These are phyloP conservation scores for Drosophila buzzatii DNA, from an alignment of 2,888 invertebrate genomes.

Conservation along the genomic window DNA sequence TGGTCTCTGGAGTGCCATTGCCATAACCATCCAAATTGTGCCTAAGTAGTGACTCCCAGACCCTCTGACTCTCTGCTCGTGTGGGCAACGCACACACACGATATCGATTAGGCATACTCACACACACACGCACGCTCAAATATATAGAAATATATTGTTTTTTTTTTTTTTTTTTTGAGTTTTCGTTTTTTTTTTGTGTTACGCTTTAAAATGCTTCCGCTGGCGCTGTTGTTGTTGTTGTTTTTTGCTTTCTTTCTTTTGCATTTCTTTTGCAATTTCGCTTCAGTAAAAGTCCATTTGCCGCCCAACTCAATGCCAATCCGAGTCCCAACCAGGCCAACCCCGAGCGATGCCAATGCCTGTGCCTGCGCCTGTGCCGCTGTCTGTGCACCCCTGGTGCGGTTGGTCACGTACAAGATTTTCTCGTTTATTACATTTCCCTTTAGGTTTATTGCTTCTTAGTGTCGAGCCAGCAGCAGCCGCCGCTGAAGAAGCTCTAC, in stretches of 20 bases:
- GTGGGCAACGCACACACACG: slow-evolving; percentile 61
- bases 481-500: slow-evolving; percentile 60
- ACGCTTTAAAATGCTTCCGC: slow-evolving; percentile 79
- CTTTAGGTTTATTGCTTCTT: slow-evolving; percentile 84
- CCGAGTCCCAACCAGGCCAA: slow-evolving; percentile 60
- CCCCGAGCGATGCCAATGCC: slow-evolving; percentile 45
- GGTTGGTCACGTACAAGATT: slow-evolving; percentile 85
- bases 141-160: slow-evolving; percentile 8
- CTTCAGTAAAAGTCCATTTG: slow-evolving; percentile 72
- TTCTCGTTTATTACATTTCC: slow-evolving; percentile 85
- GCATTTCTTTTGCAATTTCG: slow-evolving; percentile 66
- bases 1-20: slow-evolving; percentile 83
- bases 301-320: slow-evolving; percentile 48
- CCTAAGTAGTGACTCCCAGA: slow-evolving; percentile 76
- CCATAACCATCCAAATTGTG: slow-evolving; percentile 82
- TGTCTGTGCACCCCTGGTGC: slow-evolving; percentile 73
- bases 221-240: slow-evolving; percentile 16
- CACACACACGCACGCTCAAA: slow-evolving; percentile 16
- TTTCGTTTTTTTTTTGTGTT: slow-evolving; percentile 53
- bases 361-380: slow-evolving; percentile 15
- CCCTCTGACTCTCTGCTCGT: slow-evolving; percentile 17
- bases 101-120: slow-evolving; percentile 69
- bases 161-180: slow-evolving; percentile 40
- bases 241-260: slow-evolving; percentile 30
- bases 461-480: slow-evolving; percentile 63